Conservation (phyloP, 2,797 vertebrate genomes). For the Anisognathus igniventris region DNA sequence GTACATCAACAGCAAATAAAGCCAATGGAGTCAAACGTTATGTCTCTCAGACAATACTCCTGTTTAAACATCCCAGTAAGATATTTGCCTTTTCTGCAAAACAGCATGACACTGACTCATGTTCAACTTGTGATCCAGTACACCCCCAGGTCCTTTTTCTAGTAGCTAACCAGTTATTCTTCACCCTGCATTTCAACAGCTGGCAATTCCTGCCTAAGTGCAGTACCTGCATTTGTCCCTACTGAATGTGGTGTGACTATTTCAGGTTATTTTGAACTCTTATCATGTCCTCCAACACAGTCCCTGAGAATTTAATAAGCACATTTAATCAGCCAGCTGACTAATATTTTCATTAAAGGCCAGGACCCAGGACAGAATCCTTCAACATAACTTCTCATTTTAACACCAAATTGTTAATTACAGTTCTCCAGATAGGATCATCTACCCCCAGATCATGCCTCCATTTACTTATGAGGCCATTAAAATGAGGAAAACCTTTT, state of each 20-base stretch:
- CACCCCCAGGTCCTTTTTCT: conserved; percentile 54
- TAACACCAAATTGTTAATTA: not conserved
- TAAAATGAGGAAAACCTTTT: not conserved
- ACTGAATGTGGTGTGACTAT: not conserved
- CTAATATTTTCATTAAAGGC: not conserved
- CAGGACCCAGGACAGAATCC: not conserved
- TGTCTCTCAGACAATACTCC: not conserved
- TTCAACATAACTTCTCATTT: not conserved
- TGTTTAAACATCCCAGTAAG: conserved; percentile 5
- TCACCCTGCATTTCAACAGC: not conserved
- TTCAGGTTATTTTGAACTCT: not conserved
- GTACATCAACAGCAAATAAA: not conserved
- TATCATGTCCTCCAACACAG: not conserved
- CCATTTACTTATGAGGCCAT: not conserved
- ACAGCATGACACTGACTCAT: conserved; percentile 57
- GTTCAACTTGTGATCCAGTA: conserved; percentile 55
- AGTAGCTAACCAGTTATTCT: conserved; percentile 10
- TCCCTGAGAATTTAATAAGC: conserved; percentile 1
- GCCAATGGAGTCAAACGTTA: not conserved
- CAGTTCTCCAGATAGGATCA: not conserved
- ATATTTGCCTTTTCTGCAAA: conserved; percentile 29
- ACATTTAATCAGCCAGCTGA: not conserved
- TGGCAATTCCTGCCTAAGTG: not conserved
- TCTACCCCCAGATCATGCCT: not conserved
- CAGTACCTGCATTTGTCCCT: not conserved